Evolutionary conservation across 2,888 invertebrate species (phyloP), one percentile per base, ranked within the genome.

Genomic region (Sinelater perroti): DNA sequence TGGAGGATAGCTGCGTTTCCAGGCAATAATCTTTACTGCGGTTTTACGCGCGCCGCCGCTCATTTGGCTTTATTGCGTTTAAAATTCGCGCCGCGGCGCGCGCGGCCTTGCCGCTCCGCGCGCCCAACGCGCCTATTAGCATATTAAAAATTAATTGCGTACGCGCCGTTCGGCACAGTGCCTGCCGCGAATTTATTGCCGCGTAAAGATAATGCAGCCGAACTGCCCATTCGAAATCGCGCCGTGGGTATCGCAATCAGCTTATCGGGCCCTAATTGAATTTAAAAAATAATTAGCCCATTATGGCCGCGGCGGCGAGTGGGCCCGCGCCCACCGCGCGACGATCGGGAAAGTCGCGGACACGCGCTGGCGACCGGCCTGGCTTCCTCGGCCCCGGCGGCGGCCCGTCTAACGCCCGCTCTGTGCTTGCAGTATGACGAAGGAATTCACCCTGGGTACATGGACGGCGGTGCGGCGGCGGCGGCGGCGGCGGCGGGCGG

Each of bases 381-480:
- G 49, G 44, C n/a, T n/a, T n/a, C n/a, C n/a, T n/a, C n/a, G n/a
- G 24, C 14, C 1, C 24, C 14, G 24, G 24, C 21, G 24, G n/a
- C 18, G n/a, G 4, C 10, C 16, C 8, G 10, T n/a, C 21, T 38
- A 38, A 38, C 14, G 38, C 8, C 2, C 13, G 3, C 7, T 66
- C 47, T 52, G 20, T 45, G 68, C 63, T 82, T 79, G n/a, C 83
- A 95, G 94, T 95, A 95, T 86, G 94, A 95, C 85, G 94, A 94
- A 83, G 92, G 93, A 85, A 91, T 94, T 84, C 89, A 89, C 81
- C 89, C 89, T 77, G 90, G 90, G 82, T 94, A 94, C 85, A 91
- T 92, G 90, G 93, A 93, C 80, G 85, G 85, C 75, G 82, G 83
- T 70, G 82, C 82, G 69, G 83, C 60, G 62, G 63, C 80, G 85